Evolutionary conservation across 2,888 invertebrate genomes (phyloP).

Genomic region (Dryobota labecula): DNA sequence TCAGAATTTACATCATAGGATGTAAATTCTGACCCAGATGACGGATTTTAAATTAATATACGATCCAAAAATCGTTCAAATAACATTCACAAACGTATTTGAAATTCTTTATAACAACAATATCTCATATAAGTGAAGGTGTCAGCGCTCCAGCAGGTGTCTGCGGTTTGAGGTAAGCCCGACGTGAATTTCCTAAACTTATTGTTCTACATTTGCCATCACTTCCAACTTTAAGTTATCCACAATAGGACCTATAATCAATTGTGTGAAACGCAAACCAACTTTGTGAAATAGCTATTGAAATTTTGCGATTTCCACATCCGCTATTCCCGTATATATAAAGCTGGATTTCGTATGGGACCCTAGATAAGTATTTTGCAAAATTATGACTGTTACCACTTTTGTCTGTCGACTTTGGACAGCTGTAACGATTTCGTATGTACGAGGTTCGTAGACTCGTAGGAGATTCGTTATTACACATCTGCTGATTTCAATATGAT

Average conservation of each 20-base stretch:
- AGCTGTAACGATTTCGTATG: conserved; percentile 67
- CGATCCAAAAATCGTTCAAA: conserved; percentile 20
- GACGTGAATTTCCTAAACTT: conserved; percentile 66
- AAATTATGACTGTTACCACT: conserved; percentile 67
- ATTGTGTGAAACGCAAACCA: conserved; percentile 38
- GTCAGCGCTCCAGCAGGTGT: conserved; percentile 79
- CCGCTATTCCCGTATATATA: conserved; percentile 65
- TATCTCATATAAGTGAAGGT: conserved; percentile 77
- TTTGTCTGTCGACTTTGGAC: conserved; percentile 68
- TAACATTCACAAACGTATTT: conserved; percentile 61
- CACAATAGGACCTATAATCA: conserved; percentile 50
- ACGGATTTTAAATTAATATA: conserved; percentile 3
- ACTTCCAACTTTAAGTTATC: conserved; percentile 31
- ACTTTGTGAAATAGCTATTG: conserved; percentile 63
- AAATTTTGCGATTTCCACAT: conserved; percentile 63
- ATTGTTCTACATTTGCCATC: conserved; percentile 40
- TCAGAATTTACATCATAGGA: too few species aligned
- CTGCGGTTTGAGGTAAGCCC: conserved; percentile 79
- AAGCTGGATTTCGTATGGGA: conserved; percentile 63
- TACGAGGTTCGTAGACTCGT: conserved; percentile 58
- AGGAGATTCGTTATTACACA: conserved; percentile 50
- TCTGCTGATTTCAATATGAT: conserved; percentile 7
- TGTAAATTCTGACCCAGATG: background rate
- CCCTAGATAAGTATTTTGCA: conserved; percentile 36
- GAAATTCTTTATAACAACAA: conserved; percentile 72